phyloP scores from a whole-genome alignment of 2,113 vertebrate genomes.

The Sinocyclocheilus anshuiensis region DNA sequence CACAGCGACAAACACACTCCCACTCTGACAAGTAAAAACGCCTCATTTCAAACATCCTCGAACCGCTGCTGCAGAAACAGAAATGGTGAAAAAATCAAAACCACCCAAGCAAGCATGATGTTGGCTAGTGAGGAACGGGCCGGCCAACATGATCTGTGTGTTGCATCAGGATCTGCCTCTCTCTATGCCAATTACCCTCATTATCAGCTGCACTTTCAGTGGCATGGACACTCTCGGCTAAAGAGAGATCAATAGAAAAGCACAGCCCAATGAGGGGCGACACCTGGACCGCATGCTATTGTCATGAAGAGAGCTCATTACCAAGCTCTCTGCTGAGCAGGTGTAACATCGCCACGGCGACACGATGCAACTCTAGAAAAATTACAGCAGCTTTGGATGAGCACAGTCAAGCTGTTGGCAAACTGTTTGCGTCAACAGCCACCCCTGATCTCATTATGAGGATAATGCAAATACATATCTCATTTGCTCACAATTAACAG shows the following conservation, averaged over 20 bases:
- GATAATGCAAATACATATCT: conserved; percentile 34
- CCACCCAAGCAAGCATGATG: conserved; percentile 31
- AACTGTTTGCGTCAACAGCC: conserved; percentile 7
- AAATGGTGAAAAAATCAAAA: not conserved
- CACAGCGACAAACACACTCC: conserved; percentile 7
- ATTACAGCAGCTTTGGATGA: conserved; percentile 43
- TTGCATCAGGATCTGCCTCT: conserved; percentile 24
- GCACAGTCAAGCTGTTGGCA: conserved; percentile 12
- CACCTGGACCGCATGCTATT: conserved; percentile 54
- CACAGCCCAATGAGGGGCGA: conserved; percentile 50
- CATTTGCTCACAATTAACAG: conserved; percentile 38
- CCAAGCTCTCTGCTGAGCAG: conserved; percentile 42
- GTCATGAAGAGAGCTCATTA: conserved; percentile 56
- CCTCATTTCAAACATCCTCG: conserved; percentile 34
- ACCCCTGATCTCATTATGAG: conserved; percentile 24
- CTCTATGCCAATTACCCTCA: conserved; percentile 52
- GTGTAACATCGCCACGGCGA: conserved; percentile 50
- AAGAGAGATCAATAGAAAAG: conserved; percentile 59
- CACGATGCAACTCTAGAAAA: conserved; percentile 36
- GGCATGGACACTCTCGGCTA: conserved; percentile 48
- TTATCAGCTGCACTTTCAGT: conserved; percentile 59
- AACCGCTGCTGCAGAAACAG: not conserved
- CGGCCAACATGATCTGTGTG: not conserved
- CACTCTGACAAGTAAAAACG: conserved; percentile 26
- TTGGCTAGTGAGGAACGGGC: not conserved